Evolutionary conservation across 2,888 invertebrate genomes (phyloP).

Genomic region (Cosmopolites sordidus): DNA sequence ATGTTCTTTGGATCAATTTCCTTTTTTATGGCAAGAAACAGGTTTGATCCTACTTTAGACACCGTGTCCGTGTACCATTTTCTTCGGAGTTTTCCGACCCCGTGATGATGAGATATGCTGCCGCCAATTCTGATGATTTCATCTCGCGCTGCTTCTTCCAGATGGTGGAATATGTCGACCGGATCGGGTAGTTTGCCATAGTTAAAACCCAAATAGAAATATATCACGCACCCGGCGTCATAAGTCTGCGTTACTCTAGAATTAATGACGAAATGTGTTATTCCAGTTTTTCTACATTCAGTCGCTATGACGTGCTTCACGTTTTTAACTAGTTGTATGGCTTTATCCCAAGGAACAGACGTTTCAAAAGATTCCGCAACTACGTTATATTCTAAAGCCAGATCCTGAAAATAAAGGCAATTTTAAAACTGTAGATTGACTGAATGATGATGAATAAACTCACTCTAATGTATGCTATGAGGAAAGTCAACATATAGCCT

Average conservation of each 20-base stretch:
- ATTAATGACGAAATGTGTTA: conserved; percentile 65
- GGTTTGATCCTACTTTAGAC: conserved; percentile 71
- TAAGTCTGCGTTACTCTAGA: conserved; percentile 94
- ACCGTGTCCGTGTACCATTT: conserved; percentile 84
- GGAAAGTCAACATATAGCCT: conserved; percentile 95
- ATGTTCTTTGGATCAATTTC: conserved; percentile 92
- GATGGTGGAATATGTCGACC: conserved; percentile 77
- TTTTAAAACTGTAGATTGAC: not conserved
- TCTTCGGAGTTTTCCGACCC: conserved; percentile 88
- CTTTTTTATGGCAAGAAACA: conserved; percentile 77
- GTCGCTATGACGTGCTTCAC: conserved; percentile 75
- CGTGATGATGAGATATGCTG: conserved; percentile 95
- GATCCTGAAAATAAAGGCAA: conserved; percentile 60
- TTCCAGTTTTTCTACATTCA: conserved; percentile 58
- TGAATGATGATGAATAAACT: conserved; percentile 41
- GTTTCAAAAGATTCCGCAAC: conserved; percentile 98
- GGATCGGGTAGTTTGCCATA: conserved; percentile 67
- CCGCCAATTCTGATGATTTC: conserved; percentile 89
- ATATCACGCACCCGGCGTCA: conserved; percentile 95
- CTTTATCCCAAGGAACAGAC: conserved; percentile 94
- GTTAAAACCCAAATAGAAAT: conserved; percentile 52
- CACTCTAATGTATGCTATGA: conserved; percentile 95
- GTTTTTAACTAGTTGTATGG: conserved; percentile 76
- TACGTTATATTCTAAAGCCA: conserved; percentile 81
- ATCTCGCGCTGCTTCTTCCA: conserved; percentile 84